Evolutionary conservation across 2,113 vertebrate species (phyloP).

Genomic region (Plecturocebus donacophilus): DNA sequence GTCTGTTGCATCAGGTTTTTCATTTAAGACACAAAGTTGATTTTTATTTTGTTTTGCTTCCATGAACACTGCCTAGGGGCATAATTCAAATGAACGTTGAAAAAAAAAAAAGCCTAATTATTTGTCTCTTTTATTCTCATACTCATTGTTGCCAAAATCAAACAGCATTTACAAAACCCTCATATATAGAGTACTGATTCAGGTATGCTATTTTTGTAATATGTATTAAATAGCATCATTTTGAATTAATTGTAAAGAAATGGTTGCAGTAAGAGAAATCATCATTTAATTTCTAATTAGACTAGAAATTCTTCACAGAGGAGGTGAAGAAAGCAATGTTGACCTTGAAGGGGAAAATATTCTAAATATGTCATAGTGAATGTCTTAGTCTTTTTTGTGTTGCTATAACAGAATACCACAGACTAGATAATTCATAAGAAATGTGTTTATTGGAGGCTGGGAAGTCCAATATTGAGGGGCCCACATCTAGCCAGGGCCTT

Average conservation of each 20-base stretch:
- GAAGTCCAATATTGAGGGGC: not conserved
- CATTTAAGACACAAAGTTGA: conserved; percentile 10
- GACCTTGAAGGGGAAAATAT: not conserved
- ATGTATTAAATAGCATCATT: not conserved
- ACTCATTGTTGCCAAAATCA: conserved; percentile 46
- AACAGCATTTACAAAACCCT: not conserved
- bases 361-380: not conserved
- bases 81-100: conserved; percentile 14
- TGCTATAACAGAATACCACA: not conserved
- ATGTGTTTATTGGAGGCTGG: not conserved
- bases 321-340: not conserved
- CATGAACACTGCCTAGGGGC: not conserved
- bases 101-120: conserved; percentile 39
- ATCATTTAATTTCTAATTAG: conserved; percentile 28
- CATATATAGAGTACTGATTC: not conserved
- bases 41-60: conserved; percentile 36
- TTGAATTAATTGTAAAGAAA: conserved; percentile 19
- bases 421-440: not conserved
- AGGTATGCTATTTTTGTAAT: conserved; percentile 22
- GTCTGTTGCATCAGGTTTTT: not conserved
- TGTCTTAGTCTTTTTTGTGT: not conserved
- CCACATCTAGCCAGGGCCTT: not conserved
- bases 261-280: not conserved
- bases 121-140: conserved; percentile 48
- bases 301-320: not conserved